Percentiles rank a stretch among this genome's conserved stretches.
Evolutionary conservation across 2,888 invertebrate genomes (phyloP).

Genomic region (Oxyteleia sp.): DNA sequence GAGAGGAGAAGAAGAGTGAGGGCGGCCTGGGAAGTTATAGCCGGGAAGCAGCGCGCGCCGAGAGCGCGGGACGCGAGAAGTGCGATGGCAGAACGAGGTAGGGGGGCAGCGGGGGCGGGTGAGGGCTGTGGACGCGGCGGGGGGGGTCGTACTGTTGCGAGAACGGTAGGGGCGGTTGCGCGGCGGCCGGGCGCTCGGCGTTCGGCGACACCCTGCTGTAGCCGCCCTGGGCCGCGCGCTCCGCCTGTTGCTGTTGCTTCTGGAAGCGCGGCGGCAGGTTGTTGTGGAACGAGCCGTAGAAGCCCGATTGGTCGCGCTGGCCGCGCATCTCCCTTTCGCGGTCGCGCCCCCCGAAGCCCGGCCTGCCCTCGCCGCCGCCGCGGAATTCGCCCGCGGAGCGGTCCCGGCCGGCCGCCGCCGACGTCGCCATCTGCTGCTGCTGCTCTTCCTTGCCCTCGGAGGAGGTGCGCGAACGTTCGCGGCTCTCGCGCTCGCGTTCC

Average conservation of each 20-base stretch:
- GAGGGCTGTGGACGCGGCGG: too few species aligned
- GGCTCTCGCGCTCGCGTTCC: constrained; percentile 88
- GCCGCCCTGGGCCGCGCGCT: constrained; percentile 81
- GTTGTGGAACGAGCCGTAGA: constrained; percentile 93
- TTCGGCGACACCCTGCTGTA: constrained; percentile 85
- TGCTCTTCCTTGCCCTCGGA: constrained; percentile 73
- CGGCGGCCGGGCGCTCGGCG: constrained; percentile 82
- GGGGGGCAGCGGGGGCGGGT: too few species aligned
- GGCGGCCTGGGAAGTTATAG: too few species aligned
- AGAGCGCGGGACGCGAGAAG: too few species aligned
- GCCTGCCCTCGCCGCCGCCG: constrained; percentile 72
- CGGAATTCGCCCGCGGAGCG: constrained; percentile 78
- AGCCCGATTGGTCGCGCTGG: constrained; percentile 88
- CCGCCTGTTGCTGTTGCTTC: constrained; percentile 90
- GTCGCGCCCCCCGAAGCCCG: constrained; percentile 83
- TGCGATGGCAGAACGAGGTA: too few species aligned
- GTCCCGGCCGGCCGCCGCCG: constrained; percentile 67
- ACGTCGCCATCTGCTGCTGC: too few species aligned
- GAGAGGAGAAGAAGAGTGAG: too few species aligned
- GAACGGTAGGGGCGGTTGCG: constrained; percentile 79
- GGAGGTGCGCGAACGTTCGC: constrained; percentile 87
- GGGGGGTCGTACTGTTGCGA: constrained; percentile 84
- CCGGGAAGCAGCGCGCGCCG: too few species aligned
- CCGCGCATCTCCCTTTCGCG: constrained; percentile 88
- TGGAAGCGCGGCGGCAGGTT: constrained; percentile 95